A percentile compares a stretch with the other conserved stretches of the same genome.
phyloP scores from a whole-genome alignment of 35 echinoderm and acorn worm genomes.

The Hemicentrotus pulcherrimus region DNA sequence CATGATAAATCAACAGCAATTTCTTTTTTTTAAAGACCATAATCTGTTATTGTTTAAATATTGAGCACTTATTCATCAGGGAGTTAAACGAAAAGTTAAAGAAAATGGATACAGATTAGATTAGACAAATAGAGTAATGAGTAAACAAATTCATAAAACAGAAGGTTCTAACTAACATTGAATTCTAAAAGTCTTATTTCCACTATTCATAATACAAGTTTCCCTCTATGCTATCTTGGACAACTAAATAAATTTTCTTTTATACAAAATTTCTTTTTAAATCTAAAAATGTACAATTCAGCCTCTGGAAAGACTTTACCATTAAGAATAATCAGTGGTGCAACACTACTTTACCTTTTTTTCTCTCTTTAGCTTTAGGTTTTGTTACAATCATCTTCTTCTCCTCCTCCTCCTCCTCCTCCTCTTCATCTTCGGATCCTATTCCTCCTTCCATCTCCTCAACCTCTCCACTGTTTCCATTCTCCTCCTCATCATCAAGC shows the following conservation, averaged over 20 bases:
- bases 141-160: too few relatives aligned
- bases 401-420: not conserved
- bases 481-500: slow-evolving; percentile 41
- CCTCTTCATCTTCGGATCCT: not conserved
- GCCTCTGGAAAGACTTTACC: too few relatives aligned
- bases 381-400: not conserved
- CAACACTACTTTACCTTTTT: not conserved
- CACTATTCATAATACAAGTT: too few relatives aligned
- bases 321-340: not conserved
- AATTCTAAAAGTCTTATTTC: too few relatives aligned
- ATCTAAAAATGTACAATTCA: not conserved
- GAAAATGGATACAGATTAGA: not conserved
- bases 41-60: not conserved
- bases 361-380: not conserved
- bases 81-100: not conserved
- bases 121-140: not conserved
- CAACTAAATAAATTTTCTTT: too few relatives aligned
- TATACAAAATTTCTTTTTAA: too few relatives aligned
- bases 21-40: not conserved
- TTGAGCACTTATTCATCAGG: not conserved
- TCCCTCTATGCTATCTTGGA: too few relatives aligned
- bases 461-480: not conserved
- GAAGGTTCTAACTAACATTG: too few relatives aligned
- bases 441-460: slow-evolving; percentile 35
- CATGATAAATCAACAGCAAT: too few relatives aligned